Base-by-base conservation (phyloP, 2,797 vertebrate species). In the Petrocephalus schoutedeni region DNA sequence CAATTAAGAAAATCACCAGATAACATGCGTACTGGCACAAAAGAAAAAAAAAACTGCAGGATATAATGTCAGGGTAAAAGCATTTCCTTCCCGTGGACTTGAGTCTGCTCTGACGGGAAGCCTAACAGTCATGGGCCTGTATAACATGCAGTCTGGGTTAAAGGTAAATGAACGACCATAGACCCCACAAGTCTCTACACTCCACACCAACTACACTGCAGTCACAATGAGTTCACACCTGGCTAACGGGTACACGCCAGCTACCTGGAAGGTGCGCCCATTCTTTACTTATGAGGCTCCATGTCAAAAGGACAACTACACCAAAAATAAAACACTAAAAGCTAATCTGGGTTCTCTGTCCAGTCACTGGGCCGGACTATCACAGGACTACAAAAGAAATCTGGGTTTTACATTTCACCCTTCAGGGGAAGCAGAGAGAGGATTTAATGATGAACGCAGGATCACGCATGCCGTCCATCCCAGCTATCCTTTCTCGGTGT, bases 1-100 rank as follows among this genome's bases (percentile, higher is more conserved):
- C 82, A 59, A 88, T 88, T 88, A 85, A 56, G 56, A 4, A 4
- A 86, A 51, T 90, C 87, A 93, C 91, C 89, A 90, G 92, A 94
- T 92, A 92, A 93, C 89, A 89, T 71, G 86, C 88, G 64, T 4
- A 74, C 87, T 45, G 16, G 36, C 16, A 77, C 14, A 6, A 45
- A 16, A 56, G 10, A 82, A 84, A 90, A 90, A 6, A 0, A 87
- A 45, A 74, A 67, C 16, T 90, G 88, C 89, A 91, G 90, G 92
- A 91, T 89, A 88, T 83, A 88, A 89, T 64, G 89, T 91, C 90
- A 90, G 88, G 87, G 89, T 88, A 89, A 92, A 93, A 91, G 58
- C 74, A 90, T 90, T 92, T 92, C 92, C 91, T 91, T 45, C 89
- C 91, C 87, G 88, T 93, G 91, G 90, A 91, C 87, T 86, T 71